These are phyloP conservation scores for Psettodes erumei DNA, from an alignment of 2,113 vertebrate genomes.

Conservation along the genomic window DNA sequence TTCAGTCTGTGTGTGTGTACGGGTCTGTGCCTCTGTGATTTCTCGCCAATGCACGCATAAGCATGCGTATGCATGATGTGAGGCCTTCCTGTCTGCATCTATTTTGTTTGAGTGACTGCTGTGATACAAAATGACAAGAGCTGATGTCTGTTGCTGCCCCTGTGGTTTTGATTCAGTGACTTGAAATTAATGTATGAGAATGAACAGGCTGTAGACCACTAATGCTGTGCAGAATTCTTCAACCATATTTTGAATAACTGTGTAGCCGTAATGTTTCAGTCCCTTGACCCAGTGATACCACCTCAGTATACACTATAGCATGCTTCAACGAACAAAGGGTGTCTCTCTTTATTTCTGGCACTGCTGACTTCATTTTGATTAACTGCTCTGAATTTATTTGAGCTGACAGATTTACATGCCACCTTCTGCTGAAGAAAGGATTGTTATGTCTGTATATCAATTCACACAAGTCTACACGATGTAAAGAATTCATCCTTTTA, in stretches of 20 bases:
- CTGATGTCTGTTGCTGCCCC: constrained; percentile 32
- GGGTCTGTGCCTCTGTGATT: constrained; percentile 61
- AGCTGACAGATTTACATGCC: constrained; percentile 46
- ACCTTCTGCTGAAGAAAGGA: constrained; percentile 32
- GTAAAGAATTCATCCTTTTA: constrained; percentile 20
- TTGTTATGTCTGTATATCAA: constrained; percentile 56
- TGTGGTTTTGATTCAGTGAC: constrained; percentile 33
- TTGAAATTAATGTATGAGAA: constrained; percentile 34
- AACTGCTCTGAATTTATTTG: constrained; percentile 41
- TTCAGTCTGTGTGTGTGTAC: neutral
- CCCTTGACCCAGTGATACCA: neutral
- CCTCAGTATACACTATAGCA: neutral
- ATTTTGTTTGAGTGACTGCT: constrained; percentile 41
- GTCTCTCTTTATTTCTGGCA: constrained; percentile 11
- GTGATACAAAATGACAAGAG: constrained; percentile 33
- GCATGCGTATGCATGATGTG: constrained; percentile 47
- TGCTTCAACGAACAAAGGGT: neutral
- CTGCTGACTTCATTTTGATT: constrained; percentile 26
- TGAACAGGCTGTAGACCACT: constrained; percentile 13
- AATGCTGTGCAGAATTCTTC: constrained; percentile 6
- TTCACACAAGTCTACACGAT: constrained; percentile 22
- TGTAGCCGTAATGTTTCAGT: constrained; percentile 29
- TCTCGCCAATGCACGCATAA: constrained; percentile 54
- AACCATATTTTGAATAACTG: neutral
- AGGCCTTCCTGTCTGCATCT: constrained; percentile 50